These are phyloP conservation scores for Frieseomelitta varia DNA, from an alignment of 1,140 invertebrate genomes.

Conservation along the genomic window DNA sequence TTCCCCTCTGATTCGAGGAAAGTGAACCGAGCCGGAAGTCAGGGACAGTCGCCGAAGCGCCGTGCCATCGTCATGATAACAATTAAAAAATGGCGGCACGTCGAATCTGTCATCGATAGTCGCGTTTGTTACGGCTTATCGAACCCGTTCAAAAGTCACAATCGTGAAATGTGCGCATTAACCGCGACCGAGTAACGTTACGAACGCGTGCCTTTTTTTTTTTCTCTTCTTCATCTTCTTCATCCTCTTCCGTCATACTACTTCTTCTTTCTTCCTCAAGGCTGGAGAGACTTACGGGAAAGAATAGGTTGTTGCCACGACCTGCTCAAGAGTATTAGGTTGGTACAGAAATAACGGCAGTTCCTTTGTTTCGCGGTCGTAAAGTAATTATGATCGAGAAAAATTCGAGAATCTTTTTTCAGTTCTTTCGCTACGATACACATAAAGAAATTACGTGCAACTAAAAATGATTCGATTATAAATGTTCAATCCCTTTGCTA, in stretches of 20 bases:
- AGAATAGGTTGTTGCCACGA: conserved; percentile 19
- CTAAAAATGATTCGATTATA: no score
- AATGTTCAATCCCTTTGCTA: background rate
- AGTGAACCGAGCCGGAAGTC: background rate
- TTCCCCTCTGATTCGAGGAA: background rate
- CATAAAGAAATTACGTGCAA: no score
- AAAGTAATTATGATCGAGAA: background rate
- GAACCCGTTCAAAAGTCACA: conserved; percentile 11
- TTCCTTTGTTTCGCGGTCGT: background rate
- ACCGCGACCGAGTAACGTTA: conserved; percentile 25
- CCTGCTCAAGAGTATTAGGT: conserved; percentile 16
- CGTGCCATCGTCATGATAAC: background rate
- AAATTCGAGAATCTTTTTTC: background rate
- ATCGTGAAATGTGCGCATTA: conserved; percentile 16
- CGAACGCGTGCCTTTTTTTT: background rate
- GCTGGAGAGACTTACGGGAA: background rate
- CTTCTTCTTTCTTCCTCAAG: background rate
- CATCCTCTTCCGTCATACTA: background rate
- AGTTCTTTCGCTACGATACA: background rate
- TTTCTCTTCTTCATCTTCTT: background rate
- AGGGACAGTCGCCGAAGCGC: background rate
- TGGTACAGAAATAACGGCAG: conserved; percentile 17
- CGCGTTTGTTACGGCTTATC: background rate
- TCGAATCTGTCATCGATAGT: background rate
- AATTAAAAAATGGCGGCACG: background rate